Evolutionary conservation across 2,797 vertebrate genomes (phyloP).

Genomic region (Zenarchopterus dispar): DNA sequence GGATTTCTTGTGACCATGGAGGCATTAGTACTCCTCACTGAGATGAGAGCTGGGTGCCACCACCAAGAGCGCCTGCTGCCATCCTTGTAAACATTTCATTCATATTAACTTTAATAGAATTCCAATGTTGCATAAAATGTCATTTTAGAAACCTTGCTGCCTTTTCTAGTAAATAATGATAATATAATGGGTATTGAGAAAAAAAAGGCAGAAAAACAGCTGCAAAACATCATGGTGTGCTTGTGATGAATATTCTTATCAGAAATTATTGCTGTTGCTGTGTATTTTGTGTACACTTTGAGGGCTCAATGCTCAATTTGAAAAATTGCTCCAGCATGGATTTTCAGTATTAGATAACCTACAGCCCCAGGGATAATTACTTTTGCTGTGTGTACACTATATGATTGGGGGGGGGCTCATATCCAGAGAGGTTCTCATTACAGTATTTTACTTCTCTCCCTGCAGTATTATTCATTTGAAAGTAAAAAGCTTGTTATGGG

Average conservation of each 20-base stretch:
- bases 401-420: conserved; percentile 31
- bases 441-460: conserved; percentile 36
- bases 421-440: conserved; percentile 58
- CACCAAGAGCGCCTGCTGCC: conserved; percentile 18
- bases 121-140: conserved; percentile 37
- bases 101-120: conserved; percentile 48
- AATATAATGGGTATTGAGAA: conserved; percentile 1
- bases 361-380: conserved; percentile 50
- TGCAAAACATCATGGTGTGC: conserved; percentile 8
- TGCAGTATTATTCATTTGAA: conserved; percentile 46
- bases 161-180: conserved; percentile 18
- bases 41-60: conserved; percentile 17
- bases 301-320: conserved; percentile 40
- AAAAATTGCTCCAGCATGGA: conserved; percentile 34
- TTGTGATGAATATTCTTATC: neutral
- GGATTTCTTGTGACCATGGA: conserved; percentile 56
- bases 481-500: conserved; percentile 43
- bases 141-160: conserved; percentile 25
- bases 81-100: conserved; percentile 47
- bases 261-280: conserved; percentile 31
- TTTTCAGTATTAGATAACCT: conserved; percentile 46
- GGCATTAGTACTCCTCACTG: conserved; percentile 38
- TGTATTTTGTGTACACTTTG: conserved; percentile 41
- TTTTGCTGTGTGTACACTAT: conserved; percentile 46
- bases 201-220: conserved; percentile 27